phyloP scores from a whole-genome alignment of 1,140 invertebrate genomes.

The Cepaea nemoralis region DNA sequence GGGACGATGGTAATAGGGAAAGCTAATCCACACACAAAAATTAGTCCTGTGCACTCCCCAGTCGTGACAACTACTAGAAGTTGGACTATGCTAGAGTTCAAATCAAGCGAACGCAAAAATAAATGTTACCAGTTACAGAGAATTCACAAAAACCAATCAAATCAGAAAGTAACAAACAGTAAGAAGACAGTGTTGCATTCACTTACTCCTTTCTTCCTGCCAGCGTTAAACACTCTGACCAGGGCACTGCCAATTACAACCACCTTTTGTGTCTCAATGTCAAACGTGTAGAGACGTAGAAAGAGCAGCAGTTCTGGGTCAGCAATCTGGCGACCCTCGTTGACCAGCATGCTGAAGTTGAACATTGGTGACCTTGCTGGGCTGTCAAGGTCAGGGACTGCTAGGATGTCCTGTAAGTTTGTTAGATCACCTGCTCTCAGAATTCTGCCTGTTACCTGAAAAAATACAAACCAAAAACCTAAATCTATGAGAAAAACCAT shows the following conservation, averaged over 20 bases:
- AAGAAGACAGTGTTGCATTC: too few species aligned
- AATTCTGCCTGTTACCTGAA: conserved; percentile 71
- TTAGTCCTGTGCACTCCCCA: too few species aligned
- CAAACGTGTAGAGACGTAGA: conserved; percentile 69
- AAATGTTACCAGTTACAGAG: too few species aligned
- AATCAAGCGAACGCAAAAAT: too few species aligned
- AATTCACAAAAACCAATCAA: too few species aligned
- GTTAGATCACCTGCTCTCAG: conserved; percentile 64
- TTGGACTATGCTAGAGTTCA: too few species aligned
- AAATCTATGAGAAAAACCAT: too few species aligned
- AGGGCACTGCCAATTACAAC: conserved; percentile 71
- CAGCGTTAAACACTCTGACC: conserved; percentile 62
- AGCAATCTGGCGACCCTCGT: conserved; percentile 61
- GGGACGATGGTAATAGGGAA: too few species aligned
- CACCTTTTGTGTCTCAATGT: conserved; percentile 62
- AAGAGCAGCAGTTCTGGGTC: conserved; percentile 68
- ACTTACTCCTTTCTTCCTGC: conserved; percentile 46
- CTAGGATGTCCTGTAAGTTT: conserved; percentile 67
- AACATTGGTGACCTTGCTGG: conserved; percentile 67
- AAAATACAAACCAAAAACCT: neutral
- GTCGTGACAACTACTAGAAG: too few species aligned
- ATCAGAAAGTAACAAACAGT: too few species aligned
- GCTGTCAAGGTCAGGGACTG: conserved; percentile 63
- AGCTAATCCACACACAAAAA: too few species aligned
- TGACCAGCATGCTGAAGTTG: conserved; percentile 65